A percentile compares a stretch with the other conserved stretches of the same genome.
These are phyloP conservation scores for Drosophila greeni DNA, from an alignment of 2,888 invertebrate genomes.

Conservation along the genomic window DNA sequence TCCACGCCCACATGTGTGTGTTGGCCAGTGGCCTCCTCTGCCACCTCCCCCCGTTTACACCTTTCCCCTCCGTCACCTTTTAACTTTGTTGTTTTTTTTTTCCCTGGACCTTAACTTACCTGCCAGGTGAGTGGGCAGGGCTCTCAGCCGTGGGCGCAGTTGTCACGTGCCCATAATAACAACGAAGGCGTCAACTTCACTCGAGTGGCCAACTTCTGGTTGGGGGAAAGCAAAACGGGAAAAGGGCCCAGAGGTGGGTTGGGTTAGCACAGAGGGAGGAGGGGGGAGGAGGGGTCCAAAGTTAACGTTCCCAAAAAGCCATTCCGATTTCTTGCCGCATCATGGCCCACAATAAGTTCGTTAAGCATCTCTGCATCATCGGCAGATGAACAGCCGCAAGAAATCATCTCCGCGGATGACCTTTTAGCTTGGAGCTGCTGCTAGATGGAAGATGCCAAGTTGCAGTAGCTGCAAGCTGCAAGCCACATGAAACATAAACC, in stretches of 20 bases:
- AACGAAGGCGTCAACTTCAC: conserved; percentile 51
- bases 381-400: conserved; percentile 21
- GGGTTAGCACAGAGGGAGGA: not conserved
- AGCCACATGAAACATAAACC: conserved; percentile 24
- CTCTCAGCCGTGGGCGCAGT: conserved; percentile 62
- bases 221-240: conserved; percentile 5
- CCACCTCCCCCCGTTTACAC: not conserved
- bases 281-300: not conserved
- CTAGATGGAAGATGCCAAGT: not conserved
- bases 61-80: not conserved
- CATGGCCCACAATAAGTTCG: conserved; percentile 65
- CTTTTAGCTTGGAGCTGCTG: conserved; percentile 44
- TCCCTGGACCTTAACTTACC: conserved; percentile 9
- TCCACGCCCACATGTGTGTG: conserved; percentile 37
- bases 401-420: conserved; percentile 42
- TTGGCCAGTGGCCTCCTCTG: conserved; percentile 27
- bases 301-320: conserved; percentile 30
- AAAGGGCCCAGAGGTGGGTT: conserved; percentile 16
- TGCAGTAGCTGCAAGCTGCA: not conserved
- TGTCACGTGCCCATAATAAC: conserved; percentile 72
- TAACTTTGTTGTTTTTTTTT: not conserved
- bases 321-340: conserved; percentile 61
- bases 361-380: conserved; percentile 39
- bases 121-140: conserved; percentile 32
- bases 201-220: conserved; percentile 42